phyloP scores from a whole-genome alignment of 2,113 vertebrate genomes.

The Atherinomorus stipes region DNA sequence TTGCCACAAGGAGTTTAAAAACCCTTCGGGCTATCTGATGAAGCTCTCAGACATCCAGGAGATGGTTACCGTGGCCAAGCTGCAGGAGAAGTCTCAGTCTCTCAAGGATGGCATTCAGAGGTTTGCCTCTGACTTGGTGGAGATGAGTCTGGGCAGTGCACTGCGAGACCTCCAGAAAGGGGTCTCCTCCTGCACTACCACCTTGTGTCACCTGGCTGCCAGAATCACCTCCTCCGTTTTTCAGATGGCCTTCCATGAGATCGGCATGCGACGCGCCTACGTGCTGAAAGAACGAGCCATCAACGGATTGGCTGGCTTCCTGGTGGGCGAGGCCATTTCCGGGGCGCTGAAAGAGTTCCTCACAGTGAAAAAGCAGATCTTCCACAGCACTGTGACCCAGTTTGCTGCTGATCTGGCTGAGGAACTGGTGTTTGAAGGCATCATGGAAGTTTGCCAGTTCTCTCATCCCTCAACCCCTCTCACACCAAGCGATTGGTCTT shows the following conservation, averaged over 20 bases:
- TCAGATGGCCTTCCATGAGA: constrained; percentile 97
- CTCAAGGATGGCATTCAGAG: constrained; percentile 93
- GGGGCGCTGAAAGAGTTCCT: constrained; percentile 92
- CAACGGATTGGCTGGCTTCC: constrained; percentile 89
- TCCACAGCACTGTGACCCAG: constrained; percentile 88
- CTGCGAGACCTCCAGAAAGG: constrained; percentile 96
- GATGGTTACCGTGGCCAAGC: constrained; percentile 80
- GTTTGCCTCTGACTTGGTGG: constrained; percentile 93
- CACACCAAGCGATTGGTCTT: constrained; percentile 81
- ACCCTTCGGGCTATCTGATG: constrained; percentile 81
- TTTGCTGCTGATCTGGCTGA: constrained; percentile 96
- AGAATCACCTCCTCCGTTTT: constrained; percentile 94
- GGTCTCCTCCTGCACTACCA: constrained; percentile 92
- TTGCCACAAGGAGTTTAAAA: constrained; percentile 84
- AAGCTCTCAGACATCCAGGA: constrained; percentile 86
- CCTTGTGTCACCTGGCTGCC: constrained; percentile 92
- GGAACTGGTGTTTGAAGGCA: constrained; percentile 96
- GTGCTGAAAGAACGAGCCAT: constrained; percentile 92
- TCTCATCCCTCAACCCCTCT: constrained; percentile 90
- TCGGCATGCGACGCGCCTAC: constrained; percentile 89
- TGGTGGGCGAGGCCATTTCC: constrained; percentile 93
- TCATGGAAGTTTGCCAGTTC: constrained; percentile 99
- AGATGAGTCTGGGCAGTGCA: constrained; percentile 93
- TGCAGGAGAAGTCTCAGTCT: constrained; percentile 86
- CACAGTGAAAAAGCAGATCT: constrained; percentile 93